Evolutionary conservation across 2,888 invertebrate genomes (phyloP), one percentile per base, ranked within the genome.

Genomic region (Hesperia comma): DNA sequence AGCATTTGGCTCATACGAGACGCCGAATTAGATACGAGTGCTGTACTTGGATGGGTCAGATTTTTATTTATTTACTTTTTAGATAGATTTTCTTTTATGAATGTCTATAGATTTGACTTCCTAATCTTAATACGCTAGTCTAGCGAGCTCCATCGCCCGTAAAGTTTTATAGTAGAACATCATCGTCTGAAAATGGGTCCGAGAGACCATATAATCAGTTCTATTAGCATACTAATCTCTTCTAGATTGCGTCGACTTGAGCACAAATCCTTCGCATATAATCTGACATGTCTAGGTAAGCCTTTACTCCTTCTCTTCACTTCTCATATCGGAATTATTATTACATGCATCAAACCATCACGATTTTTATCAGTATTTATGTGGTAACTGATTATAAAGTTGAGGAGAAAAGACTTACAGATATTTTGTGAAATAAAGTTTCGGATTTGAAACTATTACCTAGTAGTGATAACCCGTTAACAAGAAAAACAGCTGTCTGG

Each of bases 31-130:
- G 77, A 86, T 68, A 77, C 79, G 84, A 85, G 84, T 88, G 87
- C 86, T 86, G 85, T 89, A 81, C 88, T 88, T 90, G 92, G 92
- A 92, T 92, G 92, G 86, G 93, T 93, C 92, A 92, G 91, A 89
- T 79, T 77, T 82, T 84, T 75, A 79, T 84, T 80, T 83, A 82
- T 81, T 67, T 82, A 79, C 75, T 74, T 75, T 76, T 74, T 88
- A 87, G 83, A 82, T 86, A 87, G 84, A 78, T 80, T 86, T 82
- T 84, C 72, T 84, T 85, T 85, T 76, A 83, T 88, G 84, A 78
- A 86, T 87, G 85, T 83, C 79, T 75, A 86, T 90, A 90, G 88
- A 87, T 85, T 83, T 87, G 70, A 68, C 56, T 71, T 72, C 76
- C 79, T 79, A 82, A 81, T 56, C 40, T 84, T 82, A 83, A 82